A percentile compares a stretch with the other conserved stretches of the same genome.
phyloP scores from a whole-genome alignment of 2,888 invertebrate genomes.

The Lapara coniferarum region DNA sequence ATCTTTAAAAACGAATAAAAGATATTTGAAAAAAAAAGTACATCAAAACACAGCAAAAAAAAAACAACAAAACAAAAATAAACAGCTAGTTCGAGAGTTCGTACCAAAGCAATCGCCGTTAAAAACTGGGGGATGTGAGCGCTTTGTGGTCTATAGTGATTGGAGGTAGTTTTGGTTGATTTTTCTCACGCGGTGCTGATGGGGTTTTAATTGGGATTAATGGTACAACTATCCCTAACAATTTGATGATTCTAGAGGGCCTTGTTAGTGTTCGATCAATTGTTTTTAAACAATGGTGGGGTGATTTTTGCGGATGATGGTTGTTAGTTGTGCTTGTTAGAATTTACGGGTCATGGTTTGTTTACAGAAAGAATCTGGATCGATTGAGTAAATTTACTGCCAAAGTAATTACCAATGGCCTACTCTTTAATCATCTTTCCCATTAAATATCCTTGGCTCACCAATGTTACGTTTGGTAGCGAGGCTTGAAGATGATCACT shows the following conservation, averaged over 20 bases:
- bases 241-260: conserved; percentile 24
- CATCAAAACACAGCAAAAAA: not conserved
- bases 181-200: conserved; percentile 76
- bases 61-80: not conserved
- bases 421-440: too few relatives aligned
- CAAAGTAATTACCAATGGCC: too few relatives aligned
- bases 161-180: conserved; percentile 70
- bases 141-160: conserved; percentile 67
- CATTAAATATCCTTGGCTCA: too few relatives aligned
- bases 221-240: conserved; percentile 52
- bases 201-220: conserved; percentile 78
- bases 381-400: too few relatives aligned
- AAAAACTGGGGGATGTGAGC: conserved; percentile 31
- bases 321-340: not conserved
- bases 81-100: conserved; percentile 5
- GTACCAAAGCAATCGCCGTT: conserved; percentile 23
- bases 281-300: not conserved
- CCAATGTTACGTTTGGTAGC: too few relatives aligned
- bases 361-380: too few relatives aligned
- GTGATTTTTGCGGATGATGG: not conserved
- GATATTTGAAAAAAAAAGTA: not conserved
- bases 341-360: too few relatives aligned
- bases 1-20: not conserved
- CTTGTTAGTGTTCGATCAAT: conserved; percentile 19
- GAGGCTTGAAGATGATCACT: too few relatives aligned